These are phyloP conservation scores for Heliconius ismenius DNA, from an alignment of 2,888 invertebrate species.

Conservation along the genomic window DNA sequence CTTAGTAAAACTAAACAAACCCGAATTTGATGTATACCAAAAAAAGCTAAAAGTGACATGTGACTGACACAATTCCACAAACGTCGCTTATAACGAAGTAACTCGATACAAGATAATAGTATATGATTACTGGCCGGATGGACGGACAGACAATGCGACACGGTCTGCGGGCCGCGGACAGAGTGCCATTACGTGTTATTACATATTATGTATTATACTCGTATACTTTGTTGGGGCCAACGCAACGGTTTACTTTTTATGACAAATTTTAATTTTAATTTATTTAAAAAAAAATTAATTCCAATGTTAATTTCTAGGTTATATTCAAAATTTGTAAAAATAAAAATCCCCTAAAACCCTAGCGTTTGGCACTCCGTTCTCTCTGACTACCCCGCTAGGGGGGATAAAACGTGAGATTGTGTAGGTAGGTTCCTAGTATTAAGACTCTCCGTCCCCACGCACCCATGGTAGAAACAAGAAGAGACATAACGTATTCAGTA, in stretches of 20 bases:
- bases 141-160: conserved; percentile 54
- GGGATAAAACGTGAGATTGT: too few species aligned
- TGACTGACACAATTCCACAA: conserved; percentile 38
- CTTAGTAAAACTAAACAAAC: neutral
- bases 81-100: conserved; percentile 44
- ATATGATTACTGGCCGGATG: conserved; percentile 52
- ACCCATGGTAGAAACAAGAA: too few species aligned
- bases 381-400: too few species aligned
- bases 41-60: conserved; percentile 28
- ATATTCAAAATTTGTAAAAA: too few species aligned
- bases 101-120: conserved; percentile 47
- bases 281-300: too few species aligned
- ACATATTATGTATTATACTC: conserved; percentile 28
- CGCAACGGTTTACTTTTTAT: conserved; percentile 7
- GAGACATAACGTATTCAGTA: too few species aligned
- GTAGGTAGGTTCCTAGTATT: too few species aligned
- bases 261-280: conserved; percentile 18
- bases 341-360: too few species aligned
- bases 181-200: conserved; percentile 39
- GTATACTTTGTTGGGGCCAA: conserved; percentile 29
- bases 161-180: conserved; percentile 48
- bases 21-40: neutral
- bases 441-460: too few species aligned
- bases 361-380: too few species aligned
- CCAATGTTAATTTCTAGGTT: neutral